phyloP scores from a whole-genome alignment of 35 echinoderm and acorn worm genomes.

The Heliocidaris erythrogramma region DNA sequence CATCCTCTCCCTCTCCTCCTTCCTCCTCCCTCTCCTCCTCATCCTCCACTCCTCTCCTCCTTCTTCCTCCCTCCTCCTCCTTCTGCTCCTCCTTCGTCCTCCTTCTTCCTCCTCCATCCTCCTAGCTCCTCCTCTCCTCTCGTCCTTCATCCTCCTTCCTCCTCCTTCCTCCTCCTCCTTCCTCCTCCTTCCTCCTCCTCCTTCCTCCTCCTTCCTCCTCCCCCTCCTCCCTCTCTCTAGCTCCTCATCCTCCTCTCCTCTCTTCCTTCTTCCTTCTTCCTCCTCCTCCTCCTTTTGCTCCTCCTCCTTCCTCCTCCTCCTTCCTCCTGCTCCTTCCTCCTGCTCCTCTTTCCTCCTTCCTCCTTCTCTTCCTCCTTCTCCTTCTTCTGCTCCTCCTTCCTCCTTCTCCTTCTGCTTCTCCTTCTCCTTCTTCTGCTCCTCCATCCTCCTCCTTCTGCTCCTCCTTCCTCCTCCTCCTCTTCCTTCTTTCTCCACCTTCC shows the following conservation, averaged over 20 bases:
- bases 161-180: not conserved
- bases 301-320: not conserved
- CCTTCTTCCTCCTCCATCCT: not conserved
- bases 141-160: not conserved
- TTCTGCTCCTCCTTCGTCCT: not conserved
- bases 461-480: not conserved
- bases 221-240: not conserved
- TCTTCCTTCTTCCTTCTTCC: not conserved
- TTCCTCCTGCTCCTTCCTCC: not conserved
- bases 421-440: not conserved
- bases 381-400: not conserved
- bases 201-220: not conserved
- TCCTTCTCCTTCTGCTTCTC: not conserved
- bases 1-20: not conserved
- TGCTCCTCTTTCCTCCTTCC: not conserved
- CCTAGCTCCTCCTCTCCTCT: not conserved
- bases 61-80: not conserved
- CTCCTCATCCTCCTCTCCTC: no score
- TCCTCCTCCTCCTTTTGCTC: not conserved
- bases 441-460: not conserved
- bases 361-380: constrained; percentile 13
- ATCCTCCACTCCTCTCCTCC: not conserved
- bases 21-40: not conserved
- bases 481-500: not conserved
- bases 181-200: not conserved